Conservation (phyloP, 2,113 vertebrate genomes). For the western clawed frog (Xenopus tropicalis) region DNA sequence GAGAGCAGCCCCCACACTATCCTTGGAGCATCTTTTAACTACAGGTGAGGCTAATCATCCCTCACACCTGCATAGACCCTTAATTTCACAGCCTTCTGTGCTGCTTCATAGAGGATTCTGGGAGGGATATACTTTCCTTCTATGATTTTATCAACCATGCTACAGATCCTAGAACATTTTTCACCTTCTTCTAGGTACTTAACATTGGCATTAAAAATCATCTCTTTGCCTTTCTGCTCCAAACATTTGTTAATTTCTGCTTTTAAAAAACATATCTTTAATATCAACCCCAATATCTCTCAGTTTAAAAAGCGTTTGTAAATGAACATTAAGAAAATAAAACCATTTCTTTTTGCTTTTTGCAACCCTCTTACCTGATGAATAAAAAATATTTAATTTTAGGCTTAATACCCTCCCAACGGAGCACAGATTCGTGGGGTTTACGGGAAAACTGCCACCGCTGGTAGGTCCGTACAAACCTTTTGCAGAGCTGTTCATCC, state of each 20-base stretch:
- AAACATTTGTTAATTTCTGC: background rate
- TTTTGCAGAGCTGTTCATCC: background rate
- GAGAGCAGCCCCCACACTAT: no score
- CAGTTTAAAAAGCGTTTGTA: background rate
- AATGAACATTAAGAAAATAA: background rate
- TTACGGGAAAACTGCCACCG: fast-evolving
- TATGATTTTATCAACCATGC: no score
- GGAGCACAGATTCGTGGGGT: background rate
- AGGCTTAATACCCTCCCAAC: background rate
- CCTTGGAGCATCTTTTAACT: no score
- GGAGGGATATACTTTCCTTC: no score
- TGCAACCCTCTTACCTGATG: background rate
- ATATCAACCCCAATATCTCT: background rate
- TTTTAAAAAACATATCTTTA: background rate
- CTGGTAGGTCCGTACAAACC: background rate
- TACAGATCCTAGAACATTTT: background rate
- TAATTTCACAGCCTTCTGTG: no score
- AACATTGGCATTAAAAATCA: background rate
- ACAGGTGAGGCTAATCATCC: no score
- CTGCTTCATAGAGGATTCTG: no score
- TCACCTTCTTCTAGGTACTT: background rate
- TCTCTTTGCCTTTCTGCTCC: background rate
- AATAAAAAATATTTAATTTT: slow-evolving; percentile 8
- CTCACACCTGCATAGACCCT: no score
- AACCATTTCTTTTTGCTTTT: background rate